Evolutionary conservation across 2,113 vertebrate species (phyloP).

Genomic region (Notarius quadriscutis): DNA sequence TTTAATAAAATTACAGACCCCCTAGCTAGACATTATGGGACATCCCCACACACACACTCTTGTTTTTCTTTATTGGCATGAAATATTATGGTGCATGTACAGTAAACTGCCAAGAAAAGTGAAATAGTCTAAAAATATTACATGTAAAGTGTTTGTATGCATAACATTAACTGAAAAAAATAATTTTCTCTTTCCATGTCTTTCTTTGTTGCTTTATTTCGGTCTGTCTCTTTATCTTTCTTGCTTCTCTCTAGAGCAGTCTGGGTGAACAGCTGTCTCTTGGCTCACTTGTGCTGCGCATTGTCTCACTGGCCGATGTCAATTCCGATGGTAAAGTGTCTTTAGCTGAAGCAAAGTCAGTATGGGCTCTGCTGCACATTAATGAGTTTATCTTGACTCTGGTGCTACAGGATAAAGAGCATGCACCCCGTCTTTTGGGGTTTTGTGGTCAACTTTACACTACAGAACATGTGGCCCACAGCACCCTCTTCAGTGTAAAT

Average conservation of each 20-base stretch:
- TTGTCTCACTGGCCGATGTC: conserved; percentile 87
- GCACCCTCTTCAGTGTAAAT: conserved; percentile 79
- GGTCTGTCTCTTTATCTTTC: neutral
- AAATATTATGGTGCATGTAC: neutral
- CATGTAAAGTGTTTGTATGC: neutral
- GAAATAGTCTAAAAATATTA: neutral
- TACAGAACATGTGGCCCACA: conserved; percentile 81
- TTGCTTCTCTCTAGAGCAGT: conserved; percentile 73
- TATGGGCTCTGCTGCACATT: conserved; percentile 92
- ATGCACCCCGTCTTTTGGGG: conserved; percentile 86
- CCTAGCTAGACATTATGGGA: neutral
- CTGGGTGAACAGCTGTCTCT: conserved; percentile 89
- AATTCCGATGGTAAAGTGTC: conserved; percentile 88
- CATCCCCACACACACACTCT: neutral
- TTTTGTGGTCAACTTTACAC: conserved; percentile 91
- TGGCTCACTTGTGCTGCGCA: conserved; percentile 75
- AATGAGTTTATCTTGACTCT: conserved; percentile 92
- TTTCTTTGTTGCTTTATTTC: conserved; percentile 14
- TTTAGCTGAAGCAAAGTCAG: conserved; percentile 91
- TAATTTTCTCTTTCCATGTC: neutral
- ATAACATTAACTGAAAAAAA: neutral
- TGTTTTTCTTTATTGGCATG: neutral
- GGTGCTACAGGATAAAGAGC: conserved; percentile 86
- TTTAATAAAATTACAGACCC: neutral
- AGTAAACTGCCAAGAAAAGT: neutral